Conservation (phyloP, 2,888 invertebrate genomes). For the Mythimna pallens region DNA sequence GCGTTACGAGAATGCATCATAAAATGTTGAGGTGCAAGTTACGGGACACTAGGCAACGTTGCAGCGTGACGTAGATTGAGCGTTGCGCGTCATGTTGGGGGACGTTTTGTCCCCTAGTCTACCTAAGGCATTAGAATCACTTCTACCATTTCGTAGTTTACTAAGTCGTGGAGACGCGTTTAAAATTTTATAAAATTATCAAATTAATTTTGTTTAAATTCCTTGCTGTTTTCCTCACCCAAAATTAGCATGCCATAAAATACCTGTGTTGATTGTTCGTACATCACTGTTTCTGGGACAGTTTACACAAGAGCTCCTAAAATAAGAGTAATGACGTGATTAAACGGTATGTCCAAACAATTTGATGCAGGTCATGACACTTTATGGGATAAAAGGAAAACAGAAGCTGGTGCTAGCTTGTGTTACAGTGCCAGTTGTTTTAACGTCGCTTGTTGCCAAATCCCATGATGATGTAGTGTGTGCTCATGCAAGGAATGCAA, state of each 20-base stretch:
- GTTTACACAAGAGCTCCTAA: slow-evolving; percentile 64
- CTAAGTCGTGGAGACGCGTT: neutral
- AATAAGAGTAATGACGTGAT: slow-evolving; percentile 65
- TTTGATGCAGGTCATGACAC: slow-evolving; percentile 57
- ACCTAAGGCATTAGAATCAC: no score
- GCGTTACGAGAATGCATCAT: no score
- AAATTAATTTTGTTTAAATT: neutral
- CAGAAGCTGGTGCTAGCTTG: slow-evolving; percentile 6
- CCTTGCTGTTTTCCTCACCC: slow-evolving; percentile 11
- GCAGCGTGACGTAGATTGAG: no score
- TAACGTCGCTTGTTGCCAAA: slow-evolving; percentile 31
- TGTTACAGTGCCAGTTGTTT: slow-evolving; percentile 29
- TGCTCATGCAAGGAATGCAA: neutral
- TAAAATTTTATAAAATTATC: neutral
- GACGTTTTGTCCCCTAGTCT: no score
- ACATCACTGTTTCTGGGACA: slow-evolving; percentile 61
- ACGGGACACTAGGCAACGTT: no score
- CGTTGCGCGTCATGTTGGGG: no score
- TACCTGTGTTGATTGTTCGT: slow-evolving; percentile 42
- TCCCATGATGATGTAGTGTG: slow-evolving; percentile 7
- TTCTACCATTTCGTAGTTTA: neutral
- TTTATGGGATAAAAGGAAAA: slow-evolving; percentile 55
- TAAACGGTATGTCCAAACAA: slow-evolving; percentile 64
- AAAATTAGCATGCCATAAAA: slow-evolving; percentile 44
- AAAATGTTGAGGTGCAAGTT: no score